Evolutionary conservation across 2,113 vertebrate genomes (phyloP).

Genomic region (Callaeas wilsoni): DNA sequence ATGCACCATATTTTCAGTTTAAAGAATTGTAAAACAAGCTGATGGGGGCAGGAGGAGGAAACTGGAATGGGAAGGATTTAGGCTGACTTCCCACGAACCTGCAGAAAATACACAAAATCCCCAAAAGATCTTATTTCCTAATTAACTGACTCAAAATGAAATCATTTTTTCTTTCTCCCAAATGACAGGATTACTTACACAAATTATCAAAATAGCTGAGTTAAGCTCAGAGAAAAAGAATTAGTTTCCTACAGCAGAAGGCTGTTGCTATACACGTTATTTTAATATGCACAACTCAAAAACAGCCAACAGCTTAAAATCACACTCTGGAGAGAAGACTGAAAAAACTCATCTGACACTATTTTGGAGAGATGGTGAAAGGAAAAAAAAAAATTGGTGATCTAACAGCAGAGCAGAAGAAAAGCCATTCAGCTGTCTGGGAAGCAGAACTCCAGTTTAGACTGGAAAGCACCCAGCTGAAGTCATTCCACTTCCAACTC

Average conservation of each 20-base stretch:
- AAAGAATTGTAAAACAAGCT: neutral
- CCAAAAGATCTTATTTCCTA: slow-evolving; percentile 57
- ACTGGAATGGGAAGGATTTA: neutral
- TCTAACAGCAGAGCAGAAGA: slow-evolving; percentile 35
- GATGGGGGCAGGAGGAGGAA: neutral
- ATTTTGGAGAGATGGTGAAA: slow-evolving; percentile 33
- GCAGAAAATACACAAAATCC: slow-evolving; percentile 49
- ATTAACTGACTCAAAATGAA: slow-evolving; percentile 64
- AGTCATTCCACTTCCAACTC: slow-evolving; percentile 16
- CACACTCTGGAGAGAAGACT: slow-evolving; percentile 40
- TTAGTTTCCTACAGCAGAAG: slow-evolving; percentile 55
- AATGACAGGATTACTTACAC: slow-evolving; percentile 64
- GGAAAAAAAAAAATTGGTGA: neutral
- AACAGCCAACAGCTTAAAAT: slow-evolving; percentile 60
- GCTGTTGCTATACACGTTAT: slow-evolving; percentile 50
- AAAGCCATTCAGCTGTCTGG: slow-evolving; percentile 40
- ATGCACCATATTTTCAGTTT: neutral
- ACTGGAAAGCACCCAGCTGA: slow-evolving; percentile 47
- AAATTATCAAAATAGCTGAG: slow-evolving; percentile 59
- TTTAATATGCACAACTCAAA: slow-evolving; percentile 61
- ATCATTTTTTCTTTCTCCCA: slow-evolving; percentile 59
- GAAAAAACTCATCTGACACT: slow-evolving; percentile 56
- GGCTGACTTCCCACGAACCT: slow-evolving; percentile 12
- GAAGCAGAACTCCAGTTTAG: slow-evolving; percentile 37
- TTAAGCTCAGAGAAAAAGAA: slow-evolving; percentile 53